These are phyloP conservation scores for Eretmochelys imbricata DNA, from an alignment of 2,113 vertebrate genomes.

Conservation along the genomic window DNA sequence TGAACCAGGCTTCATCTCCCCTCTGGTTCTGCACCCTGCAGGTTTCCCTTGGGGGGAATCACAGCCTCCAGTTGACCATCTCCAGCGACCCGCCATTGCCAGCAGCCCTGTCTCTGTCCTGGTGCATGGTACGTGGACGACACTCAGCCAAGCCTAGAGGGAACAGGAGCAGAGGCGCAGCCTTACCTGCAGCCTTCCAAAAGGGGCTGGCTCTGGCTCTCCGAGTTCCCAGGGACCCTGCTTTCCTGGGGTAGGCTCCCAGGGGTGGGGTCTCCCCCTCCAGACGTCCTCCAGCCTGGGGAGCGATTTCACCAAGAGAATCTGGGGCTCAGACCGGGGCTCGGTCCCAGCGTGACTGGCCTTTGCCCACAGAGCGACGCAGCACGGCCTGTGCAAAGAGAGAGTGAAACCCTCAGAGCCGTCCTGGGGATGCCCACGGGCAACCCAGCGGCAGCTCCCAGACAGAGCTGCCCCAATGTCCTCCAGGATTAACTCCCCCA, in stretches of 20 bases:
- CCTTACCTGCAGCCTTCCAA: slow-evolving; percentile 67
- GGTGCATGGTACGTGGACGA: not conserved
- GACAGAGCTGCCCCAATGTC: not conserved
- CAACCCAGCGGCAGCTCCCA: not conserved
- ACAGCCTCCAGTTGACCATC: not conserved
- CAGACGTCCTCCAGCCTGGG: fast-evolving
- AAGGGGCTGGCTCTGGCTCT: not conserved
- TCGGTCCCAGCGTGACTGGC: not conserved
- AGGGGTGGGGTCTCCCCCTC: not conserved
- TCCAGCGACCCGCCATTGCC: not conserved
- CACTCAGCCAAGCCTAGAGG: not conserved
- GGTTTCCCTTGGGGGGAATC: not conserved
- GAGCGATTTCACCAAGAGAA: not conserved
- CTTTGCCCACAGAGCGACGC: not conserved
- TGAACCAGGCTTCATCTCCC: not conserved
- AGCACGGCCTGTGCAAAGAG: not conserved
- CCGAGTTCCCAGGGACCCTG: not conserved
- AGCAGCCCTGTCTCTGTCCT: not conserved
- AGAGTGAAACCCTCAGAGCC: not conserved
- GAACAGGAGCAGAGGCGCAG: not conserved
- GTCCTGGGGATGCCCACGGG: not conserved
- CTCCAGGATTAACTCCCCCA: too few relatives aligned
- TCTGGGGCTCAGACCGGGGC: fast-evolving
- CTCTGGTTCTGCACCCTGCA: not conserved
- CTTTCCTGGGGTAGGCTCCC: not conserved